These are phyloP conservation scores for Yponomeuta evonymella DNA, from an alignment of 2,888 invertebrate genomes.

Conservation along the genomic window DNA sequence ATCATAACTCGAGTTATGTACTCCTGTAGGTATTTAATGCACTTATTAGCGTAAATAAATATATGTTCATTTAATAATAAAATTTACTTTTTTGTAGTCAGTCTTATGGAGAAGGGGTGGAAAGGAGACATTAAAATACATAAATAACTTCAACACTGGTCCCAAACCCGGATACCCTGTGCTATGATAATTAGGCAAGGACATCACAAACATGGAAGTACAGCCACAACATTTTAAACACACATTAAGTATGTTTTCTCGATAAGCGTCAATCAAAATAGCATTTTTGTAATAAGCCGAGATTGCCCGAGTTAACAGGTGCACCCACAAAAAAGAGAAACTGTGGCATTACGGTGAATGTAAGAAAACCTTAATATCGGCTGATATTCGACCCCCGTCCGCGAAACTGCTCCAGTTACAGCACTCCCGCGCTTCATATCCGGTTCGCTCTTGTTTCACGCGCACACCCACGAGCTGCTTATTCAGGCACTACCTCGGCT, in stretches of 20 bases:
- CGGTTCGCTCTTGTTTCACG: constrained; percentile 67
- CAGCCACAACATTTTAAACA: too few species aligned
- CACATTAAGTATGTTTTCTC: constrained; percentile 8
- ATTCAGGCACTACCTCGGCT: constrained; percentile 52
- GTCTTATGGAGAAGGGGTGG: too few species aligned
- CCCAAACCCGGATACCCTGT: too few species aligned
- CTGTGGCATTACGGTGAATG: constrained; percentile 51
- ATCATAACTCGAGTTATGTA: constrained; percentile 14
- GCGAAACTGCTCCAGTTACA: constrained; percentile 68
- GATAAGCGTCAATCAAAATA: constrained; percentile 24
- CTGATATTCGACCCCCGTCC: constrained; percentile 60
- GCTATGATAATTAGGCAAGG: too few species aligned
- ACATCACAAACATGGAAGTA: too few species aligned
- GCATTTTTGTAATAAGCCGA: constrained; percentile 29
- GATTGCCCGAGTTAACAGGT: constrained; percentile 67
- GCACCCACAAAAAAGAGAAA: constrained; percentile 72
- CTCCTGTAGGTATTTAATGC: constrained; percentile 4
- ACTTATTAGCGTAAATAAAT: not conserved
- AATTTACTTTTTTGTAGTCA: not conserved
- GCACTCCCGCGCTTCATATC: constrained; percentile 65
- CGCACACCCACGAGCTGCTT: constrained; percentile 21
- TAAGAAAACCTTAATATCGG: constrained; percentile 73
- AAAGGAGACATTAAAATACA: too few species aligned
- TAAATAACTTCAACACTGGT: too few species aligned
- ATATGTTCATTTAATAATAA: not conserved